These are phyloP conservation scores for Seriola dumerili DNA, from an alignment of 2,113 vertebrate species.

Conservation along the genomic window DNA sequence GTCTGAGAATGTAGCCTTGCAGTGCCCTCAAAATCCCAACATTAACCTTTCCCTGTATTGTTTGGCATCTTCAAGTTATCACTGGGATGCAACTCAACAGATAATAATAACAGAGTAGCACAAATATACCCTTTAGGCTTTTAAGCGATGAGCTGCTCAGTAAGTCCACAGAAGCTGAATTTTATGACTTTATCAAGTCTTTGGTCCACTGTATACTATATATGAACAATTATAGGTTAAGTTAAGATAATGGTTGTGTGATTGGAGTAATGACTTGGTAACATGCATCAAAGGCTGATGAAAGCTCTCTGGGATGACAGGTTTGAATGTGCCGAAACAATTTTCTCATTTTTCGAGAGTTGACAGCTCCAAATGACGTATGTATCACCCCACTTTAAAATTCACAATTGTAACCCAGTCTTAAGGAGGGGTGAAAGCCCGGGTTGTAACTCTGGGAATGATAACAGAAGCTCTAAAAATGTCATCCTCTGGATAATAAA, in stretches of 20 bases:
- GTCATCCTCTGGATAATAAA: conserved; percentile 37
- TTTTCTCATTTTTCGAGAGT: conserved; percentile 1
- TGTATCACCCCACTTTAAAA: background rate
- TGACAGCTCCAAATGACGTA: conserved; percentile 7
- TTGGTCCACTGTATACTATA: conserved; percentile 11
- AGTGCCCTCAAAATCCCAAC: conserved; percentile 25
- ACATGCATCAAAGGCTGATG: background rate
- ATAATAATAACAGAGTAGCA: conserved; percentile 16
- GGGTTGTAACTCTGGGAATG: conserved; percentile 16
- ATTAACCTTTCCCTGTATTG: background rate
- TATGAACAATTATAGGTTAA: conserved; percentile 11
- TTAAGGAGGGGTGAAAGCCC: conserved; percentile 32
- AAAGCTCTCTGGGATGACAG: background rate
- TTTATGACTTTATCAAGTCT: conserved; percentile 45
- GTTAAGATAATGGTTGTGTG: conserved; percentile 13
- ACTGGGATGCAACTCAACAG: background rate
- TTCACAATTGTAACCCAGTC: background rate
- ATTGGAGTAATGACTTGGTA: conserved; percentile 29
- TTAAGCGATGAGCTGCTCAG: background rate
- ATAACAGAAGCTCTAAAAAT: conserved; percentile 50
- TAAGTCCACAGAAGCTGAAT: background rate
- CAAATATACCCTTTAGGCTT: background rate
- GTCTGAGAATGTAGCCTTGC: conserved; percentile 34
- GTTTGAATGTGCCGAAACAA: background rate
- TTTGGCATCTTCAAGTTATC: conserved; percentile 2